phyloP scores from a whole-genome alignment of 30 jellyfish, hydroid and myxozoan species.

The Aurelia sp. region DNA sequence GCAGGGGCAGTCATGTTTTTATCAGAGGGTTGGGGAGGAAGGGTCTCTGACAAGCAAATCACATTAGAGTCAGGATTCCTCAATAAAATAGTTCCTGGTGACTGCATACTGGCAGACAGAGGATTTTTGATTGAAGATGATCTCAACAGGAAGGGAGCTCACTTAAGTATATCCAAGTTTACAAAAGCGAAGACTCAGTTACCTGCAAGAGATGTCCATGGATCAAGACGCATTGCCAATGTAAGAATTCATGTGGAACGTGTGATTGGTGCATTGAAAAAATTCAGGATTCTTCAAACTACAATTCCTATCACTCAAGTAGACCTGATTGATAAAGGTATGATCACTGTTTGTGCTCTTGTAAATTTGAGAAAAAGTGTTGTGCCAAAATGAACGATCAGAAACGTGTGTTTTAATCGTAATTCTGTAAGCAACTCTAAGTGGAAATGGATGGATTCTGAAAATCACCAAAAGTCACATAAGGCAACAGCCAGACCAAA shows the following conservation, averaged over 20 bases:
- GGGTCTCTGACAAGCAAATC: slow-evolving; percentile 59
- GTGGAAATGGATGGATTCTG: neutral
- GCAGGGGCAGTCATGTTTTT: slow-evolving; percentile 49
- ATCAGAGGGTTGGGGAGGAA: slow-evolving; percentile 70
- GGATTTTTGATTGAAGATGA: slow-evolving; percentile 74
- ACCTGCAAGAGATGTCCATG: slow-evolving; percentile 54
- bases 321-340: neutral
- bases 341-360: neutral
- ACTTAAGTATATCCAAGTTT: slow-evolving; percentile 68
- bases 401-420: too few species aligned
- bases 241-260: slow-evolving; percentile 49
- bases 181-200: slow-evolving; percentile 62
- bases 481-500: too few species aligned
- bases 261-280: slow-evolving; percentile 63
- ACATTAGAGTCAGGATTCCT: slow-evolving; percentile 58
- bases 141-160: slow-evolving; percentile 23
- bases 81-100: slow-evolving; percentile 59
- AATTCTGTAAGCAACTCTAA: too few species aligned
- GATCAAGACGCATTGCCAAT: slow-evolving; percentile 24
- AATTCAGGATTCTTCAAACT: slow-evolving; percentile 54
- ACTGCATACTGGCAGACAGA: slow-evolving; percentile 71
- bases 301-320: slow-evolving; percentile 5
- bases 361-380: slow-evolving; percentile 7
- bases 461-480: too few species aligned
- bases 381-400: neutral